A percentile compares a stretch with the other conserved stretches of the same genome.
These are phyloP conservation scores for Nudaria mundana DNA, from an alignment of 2,888 invertebrate species.

Conservation along the genomic window DNA sequence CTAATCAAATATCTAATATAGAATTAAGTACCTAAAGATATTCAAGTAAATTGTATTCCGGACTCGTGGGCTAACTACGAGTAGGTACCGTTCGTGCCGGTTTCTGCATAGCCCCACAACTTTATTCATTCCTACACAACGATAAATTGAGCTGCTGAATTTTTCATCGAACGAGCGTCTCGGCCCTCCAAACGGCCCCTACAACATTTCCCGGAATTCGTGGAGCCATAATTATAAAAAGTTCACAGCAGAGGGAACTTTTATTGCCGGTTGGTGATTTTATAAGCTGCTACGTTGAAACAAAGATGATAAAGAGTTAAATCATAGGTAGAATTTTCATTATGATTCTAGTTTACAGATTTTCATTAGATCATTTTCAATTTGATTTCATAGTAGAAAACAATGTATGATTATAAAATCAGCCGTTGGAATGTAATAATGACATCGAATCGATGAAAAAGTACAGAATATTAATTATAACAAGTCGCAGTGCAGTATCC, in stretches of 20 bases:
- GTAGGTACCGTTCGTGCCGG: no score
- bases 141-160: slow-evolving; percentile 8
- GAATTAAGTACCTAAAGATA: no score
- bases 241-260: slow-evolving; percentile 8
- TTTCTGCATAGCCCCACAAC: slow-evolving; percentile 11
- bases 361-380: not conserved
- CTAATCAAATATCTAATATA: no score
- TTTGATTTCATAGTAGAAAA: not conserved
- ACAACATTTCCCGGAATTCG: slow-evolving; percentile 4
- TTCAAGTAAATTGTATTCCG: no score
- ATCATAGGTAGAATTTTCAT: no score
- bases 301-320: no score
- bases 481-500: not conserved
- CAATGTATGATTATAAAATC: no score
- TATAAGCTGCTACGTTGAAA: no score
- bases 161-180: slow-evolving; percentile 6
- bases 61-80: no score
- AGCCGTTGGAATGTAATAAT: no score
- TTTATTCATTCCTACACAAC: slow-evolving; percentile 4
- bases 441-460: not conserved
- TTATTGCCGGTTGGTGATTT: slow-evolving; percentile 5
- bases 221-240: slow-evolving; percentile 9
- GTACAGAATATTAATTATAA: not conserved
- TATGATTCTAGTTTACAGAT: no score
- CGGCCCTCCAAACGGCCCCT: slow-evolving; percentile 4